Evolutionary conservation across 2,888 invertebrate species (phyloP).

Genomic region (Stictocephala bisonia): DNA sequence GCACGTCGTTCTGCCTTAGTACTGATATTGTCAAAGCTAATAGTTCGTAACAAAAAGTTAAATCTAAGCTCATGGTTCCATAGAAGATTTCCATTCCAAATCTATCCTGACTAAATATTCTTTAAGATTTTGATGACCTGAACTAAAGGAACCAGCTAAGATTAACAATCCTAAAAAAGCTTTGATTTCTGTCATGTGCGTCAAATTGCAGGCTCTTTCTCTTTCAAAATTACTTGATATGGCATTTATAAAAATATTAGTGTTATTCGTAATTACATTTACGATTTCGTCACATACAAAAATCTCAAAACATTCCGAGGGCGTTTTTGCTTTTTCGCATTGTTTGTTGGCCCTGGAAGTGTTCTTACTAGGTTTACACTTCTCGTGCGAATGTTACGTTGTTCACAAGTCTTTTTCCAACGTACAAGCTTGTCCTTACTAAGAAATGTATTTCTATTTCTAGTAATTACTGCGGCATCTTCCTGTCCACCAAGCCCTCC

Average conservation of each 20-base stretch:
- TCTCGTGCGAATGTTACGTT: slow-evolving; percentile 15
- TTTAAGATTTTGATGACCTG: slow-evolving; percentile 32
- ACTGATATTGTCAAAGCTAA: slow-evolving; percentile 36
- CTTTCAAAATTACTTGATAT: slow-evolving; percentile 7
- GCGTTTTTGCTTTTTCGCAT: slow-evolving; percentile 27
- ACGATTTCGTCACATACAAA: slow-evolving; percentile 23
- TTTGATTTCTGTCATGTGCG: slow-evolving; percentile 35
- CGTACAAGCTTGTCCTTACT: slow-evolving; percentile 12
- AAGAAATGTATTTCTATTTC: slow-evolving; percentile 32
- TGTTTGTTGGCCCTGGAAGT: slow-evolving; percentile 35
- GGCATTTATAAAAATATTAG: slow-evolving; percentile 26
- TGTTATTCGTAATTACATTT: slow-evolving; percentile 25
- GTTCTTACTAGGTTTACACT: slow-evolving; percentile 24
- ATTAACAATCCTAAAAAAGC: slow-evolving; percentile 30
- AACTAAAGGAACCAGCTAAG: slow-evolving; percentile 17
- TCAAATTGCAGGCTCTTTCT: slow-evolving; percentile 20
- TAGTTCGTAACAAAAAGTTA: slow-evolving; percentile 22
- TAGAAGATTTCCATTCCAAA: slow-evolving; percentile 39
- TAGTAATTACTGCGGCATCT: slow-evolving; percentile 19
- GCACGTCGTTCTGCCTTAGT: background rate
- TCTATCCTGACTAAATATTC: slow-evolving; percentile 26
- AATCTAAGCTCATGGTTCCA: slow-evolving; percentile 29
- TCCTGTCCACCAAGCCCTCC: slow-evolving; percentile 27
- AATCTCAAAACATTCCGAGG: slow-evolving; percentile 30
- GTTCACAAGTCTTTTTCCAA: slow-evolving; percentile 12